Percentiles rank a stretch among this genome's conserved stretches.
These are phyloP conservation scores for Molorchus minor DNA, from an alignment of 2,888 invertebrate genomes.

Conservation along the genomic window DNA sequence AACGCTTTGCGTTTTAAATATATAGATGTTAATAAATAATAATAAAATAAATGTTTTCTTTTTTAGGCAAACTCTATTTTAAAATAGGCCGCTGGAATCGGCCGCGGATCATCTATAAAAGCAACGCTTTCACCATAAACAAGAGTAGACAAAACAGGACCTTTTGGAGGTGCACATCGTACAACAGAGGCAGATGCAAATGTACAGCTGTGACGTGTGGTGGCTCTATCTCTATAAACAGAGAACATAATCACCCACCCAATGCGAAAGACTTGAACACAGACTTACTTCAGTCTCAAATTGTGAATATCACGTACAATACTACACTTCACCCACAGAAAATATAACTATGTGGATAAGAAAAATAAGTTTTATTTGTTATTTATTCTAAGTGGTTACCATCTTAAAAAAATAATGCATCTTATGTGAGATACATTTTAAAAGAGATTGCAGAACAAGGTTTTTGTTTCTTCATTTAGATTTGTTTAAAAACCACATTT, in stretches of 20 bases:
- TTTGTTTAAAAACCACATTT: too few relatives aligned
- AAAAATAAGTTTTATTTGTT: too few relatives aligned
- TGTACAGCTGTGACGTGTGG: not conserved
- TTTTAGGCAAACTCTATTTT: slow-evolving; percentile 6
- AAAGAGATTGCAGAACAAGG: too few relatives aligned
- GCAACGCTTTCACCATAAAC: slow-evolving; percentile 36
- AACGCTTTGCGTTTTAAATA: too few relatives aligned
- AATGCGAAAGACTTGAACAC: not conserved
- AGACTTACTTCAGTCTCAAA: not conserved
- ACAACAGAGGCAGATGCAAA: slow-evolving; percentile 24
- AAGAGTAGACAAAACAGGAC: slow-evolving; percentile 28
- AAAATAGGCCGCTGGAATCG: slow-evolving; percentile 32
- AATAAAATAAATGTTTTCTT: not conserved
- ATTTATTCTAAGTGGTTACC: too few relatives aligned
- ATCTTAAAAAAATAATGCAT: too few relatives aligned
- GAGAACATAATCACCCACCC: not conserved
- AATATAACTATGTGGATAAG: too few relatives aligned
- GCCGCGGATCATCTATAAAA: slow-evolving; percentile 36
- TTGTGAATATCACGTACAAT: not conserved
- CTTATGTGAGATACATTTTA: too few relatives aligned
- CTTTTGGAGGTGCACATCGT: slow-evolving; percentile 40
- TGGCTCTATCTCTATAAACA: not conserved
- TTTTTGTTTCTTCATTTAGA: too few relatives aligned
- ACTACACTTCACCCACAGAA: too few relatives aligned
- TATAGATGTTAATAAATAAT: not conserved